Conservation (phyloP, 2,888 invertebrate genomes). For the Apodemia hepburni region DNA sequence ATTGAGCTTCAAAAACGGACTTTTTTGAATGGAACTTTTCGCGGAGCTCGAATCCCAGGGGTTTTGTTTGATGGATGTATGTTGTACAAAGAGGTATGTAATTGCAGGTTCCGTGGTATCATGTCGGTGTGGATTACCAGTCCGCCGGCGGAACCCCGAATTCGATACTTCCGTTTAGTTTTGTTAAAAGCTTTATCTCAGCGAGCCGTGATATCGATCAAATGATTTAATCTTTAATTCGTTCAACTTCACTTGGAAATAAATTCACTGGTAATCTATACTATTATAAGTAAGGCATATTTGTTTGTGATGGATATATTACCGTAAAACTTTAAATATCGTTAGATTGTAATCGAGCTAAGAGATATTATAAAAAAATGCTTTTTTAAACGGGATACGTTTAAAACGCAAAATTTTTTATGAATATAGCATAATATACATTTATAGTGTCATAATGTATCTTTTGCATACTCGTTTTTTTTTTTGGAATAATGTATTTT, state of each 20-base stretch:
- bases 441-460: too few relatives aligned
- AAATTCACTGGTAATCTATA: not conserved
- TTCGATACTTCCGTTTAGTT: constrained; percentile 58
- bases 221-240: not conserved
- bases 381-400: too few relatives aligned
- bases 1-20: constrained; percentile 35
- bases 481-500: too few relatives aligned
- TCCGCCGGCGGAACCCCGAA: constrained; percentile 53
- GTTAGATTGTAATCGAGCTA: too few relatives aligned
- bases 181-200: constrained; percentile 19
- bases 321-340: too few relatives aligned
- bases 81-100: constrained; percentile 41
- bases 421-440: too few relatives aligned
- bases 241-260: not conserved
- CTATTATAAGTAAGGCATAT: too few relatives aligned
- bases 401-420: too few relatives aligned
- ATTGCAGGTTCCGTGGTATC: constrained; percentile 57
- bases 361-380: too few relatives aligned
- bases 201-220: not conserved
- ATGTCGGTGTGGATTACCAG: constrained; percentile 60
- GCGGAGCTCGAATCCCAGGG: constrained; percentile 22
- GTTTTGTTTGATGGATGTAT: constrained; percentile 34
- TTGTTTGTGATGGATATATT: too few relatives aligned
- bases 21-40: constrained; percentile 24
- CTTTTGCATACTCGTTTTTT: too few relatives aligned